These are phyloP conservation scores for Holocentrus rufus DNA, from an alignment of 2,797 vertebrate species.

Conservation along the genomic window DNA sequence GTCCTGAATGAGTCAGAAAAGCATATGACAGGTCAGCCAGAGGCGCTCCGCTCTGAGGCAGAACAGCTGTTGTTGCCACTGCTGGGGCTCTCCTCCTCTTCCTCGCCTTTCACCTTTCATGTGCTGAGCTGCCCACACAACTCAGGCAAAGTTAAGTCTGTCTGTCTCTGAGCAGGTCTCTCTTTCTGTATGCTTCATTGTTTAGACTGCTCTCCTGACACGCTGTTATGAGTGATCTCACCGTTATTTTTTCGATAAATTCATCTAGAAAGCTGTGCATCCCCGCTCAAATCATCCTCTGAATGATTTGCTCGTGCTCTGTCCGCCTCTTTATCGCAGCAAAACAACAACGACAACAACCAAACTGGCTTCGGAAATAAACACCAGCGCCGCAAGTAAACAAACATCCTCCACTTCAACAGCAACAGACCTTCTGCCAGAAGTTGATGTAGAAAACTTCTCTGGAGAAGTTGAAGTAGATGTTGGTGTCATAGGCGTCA, in stretches of 20 bases:
- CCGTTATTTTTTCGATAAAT: slow-evolving; percentile 47
- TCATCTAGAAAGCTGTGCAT: slow-evolving; percentile 22
- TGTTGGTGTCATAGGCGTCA: slow-evolving; percentile 96
- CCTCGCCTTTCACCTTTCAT: slow-evolving; percentile 39
- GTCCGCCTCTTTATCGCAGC: slow-evolving; percentile 18
- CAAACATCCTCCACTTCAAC: slow-evolving; percentile 54
- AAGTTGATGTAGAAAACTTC: slow-evolving; percentile 99
- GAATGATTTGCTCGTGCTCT: neutral
- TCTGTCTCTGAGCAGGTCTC: slow-evolving; percentile 14
- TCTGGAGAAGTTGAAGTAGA: slow-evolving; percentile 95
- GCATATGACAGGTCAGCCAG: slow-evolving; percentile 51
- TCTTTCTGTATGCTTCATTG: slow-evolving; percentile 36
- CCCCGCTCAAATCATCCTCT: slow-evolving; percentile 5
- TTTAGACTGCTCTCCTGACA: slow-evolving; percentile 52
- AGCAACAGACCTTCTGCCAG: slow-evolving; percentile 94
- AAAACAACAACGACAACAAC: slow-evolving; percentile 21
- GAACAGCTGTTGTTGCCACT: slow-evolving; percentile 61
- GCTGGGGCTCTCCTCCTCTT: slow-evolving; percentile 27
- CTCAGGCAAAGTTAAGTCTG: slow-evolving; percentile 21
- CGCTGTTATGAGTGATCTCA: slow-evolving; percentile 15
- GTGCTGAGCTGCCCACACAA: slow-evolving; percentile 22
- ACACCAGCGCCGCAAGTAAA: slow-evolving; percentile 42
- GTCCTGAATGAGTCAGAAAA: slow-evolving; percentile 50
- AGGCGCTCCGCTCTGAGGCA: slow-evolving; percentile 46
- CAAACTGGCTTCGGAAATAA: slow-evolving; percentile 46